Evolutionary conservation across 2,113 vertebrate genomes (phyloP), one percentile per base, ranked within the genome.

Genomic region (Nestor notabilis): DNA sequence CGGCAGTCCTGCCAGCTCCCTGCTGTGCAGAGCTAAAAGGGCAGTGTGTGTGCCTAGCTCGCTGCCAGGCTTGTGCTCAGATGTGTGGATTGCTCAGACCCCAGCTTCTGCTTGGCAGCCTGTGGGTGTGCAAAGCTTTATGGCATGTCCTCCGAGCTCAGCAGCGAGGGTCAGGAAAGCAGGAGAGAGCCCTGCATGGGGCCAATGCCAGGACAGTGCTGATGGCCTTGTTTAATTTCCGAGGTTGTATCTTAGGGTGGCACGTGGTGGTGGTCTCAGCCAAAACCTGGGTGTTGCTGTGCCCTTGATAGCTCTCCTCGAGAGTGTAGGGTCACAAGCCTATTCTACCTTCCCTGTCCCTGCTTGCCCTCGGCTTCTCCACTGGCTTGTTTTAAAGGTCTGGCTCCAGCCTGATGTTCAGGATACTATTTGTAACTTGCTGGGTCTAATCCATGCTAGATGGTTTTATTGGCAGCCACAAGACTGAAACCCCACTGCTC

Each of bases 391-490:
- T 89, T 75, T 61, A 81, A 29, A 78, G 86, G 50, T 84, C 93
- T 95, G 89, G 55, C 89, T 91, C 9, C 0, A 0, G 3, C 55
- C 71, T 65, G 52, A 3, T 75, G 31, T 81, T 92, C 24, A 50
- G 55, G 89, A 60, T 66, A 47, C 20, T 87, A 37, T 92, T 93
- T 79, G 77, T 92, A 78, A 41, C 74, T 87, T 17, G 2, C 29
- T 89, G 93, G 64, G 94, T 82, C 87, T 87, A 74, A 75, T 96
- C 96, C 77, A 60, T 17, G 24, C 69, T 92, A 27, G 80, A 83
- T 91, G 69, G 80, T 82, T 95, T 87, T 94, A 75, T 55, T 96
- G 95, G 93, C 94, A 94, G 93, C 55, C n/a, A 8, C 0, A 2
- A 70, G 79, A 11, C 72, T 64, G 83, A 87, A 95, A 78, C 60